These are phyloP conservation scores for Eudemis profundana DNA, from an alignment of 2,888 invertebrate genomes.

Conservation along the genomic window DNA sequence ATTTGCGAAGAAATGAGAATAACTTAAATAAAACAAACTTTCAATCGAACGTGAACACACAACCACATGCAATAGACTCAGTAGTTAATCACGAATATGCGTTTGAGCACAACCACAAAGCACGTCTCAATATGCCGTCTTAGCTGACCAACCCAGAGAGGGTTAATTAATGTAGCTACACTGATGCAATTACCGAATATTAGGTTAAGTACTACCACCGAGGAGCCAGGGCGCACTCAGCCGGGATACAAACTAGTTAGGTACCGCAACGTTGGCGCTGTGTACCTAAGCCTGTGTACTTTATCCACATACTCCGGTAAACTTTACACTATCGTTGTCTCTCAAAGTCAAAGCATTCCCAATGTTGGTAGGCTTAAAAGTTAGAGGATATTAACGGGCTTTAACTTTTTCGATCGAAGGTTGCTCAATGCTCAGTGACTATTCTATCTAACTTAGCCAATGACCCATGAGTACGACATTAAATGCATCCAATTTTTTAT, in stretches of 20 bases:
- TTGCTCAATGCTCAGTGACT: too few relatives aligned
- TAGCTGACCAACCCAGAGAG: conserved; percentile 69
- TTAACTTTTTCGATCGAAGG: too few relatives aligned
- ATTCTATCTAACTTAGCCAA: conserved; percentile 9
- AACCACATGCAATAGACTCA: conserved; percentile 21
- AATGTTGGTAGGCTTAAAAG: conserved; percentile 12
- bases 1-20: too few relatives aligned
- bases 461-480: conserved; percentile 21
- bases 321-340: conserved; percentile 25
- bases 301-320: conserved; percentile 30
- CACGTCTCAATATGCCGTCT: conserved; percentile 71
- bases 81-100: conserved; percentile 33
- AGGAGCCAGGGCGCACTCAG: conserved; percentile 72
- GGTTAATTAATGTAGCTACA: conserved; percentile 78
- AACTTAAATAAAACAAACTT: not conserved
- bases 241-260: conserved; percentile 78
- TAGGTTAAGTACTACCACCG: conserved; percentile 79
- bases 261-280: conserved; percentile 46
- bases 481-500: conserved; percentile 21
- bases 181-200: conserved; percentile 81
- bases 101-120: conserved; percentile 55
- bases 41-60: not conserved
- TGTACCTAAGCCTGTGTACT: conserved; percentile 26
- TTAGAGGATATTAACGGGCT: conserved; percentile 1
- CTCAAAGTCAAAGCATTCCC: conserved; percentile 31